Evolutionary conservation across 1,140 invertebrate species (phyloP), one percentile per base, ranked within the genome.

Genomic region (Neelides sp.): DNA sequence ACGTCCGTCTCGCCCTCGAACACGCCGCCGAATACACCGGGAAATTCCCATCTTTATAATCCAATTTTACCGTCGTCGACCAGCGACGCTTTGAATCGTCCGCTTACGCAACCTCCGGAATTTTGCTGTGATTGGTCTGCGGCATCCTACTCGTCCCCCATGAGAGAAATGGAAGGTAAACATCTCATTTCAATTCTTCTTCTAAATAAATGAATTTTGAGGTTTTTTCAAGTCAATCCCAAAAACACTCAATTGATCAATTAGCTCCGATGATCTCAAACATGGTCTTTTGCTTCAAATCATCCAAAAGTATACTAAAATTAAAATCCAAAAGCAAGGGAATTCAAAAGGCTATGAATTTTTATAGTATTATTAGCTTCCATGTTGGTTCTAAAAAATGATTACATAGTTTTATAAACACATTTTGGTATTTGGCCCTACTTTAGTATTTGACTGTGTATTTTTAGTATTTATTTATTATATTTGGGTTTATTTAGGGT

Each of bases 131-230:
- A 63, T 50, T 63, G 61, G 55, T 45, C 47, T 12, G 17, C 58
- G 2, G 24, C 20, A 24, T 51, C 53, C 10, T 61, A 56, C 26
- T 54, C 62, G 3, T 60, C 61, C 15, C 62, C 62, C 5, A 63
- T 64, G 61, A 46, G 59, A 49, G 61, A 62, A 43, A 64, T 64
- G 61, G 61, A 64, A 62, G 62, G 62, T 64, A 55, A 48, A 42
- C 13, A 3, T 8, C 4, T 34, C 17, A 19, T 43, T 20, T 19
- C 8, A 12, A 4, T 3, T 4, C 19, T 27, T 4, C 35, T 40
- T 40, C 10, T n/a, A 5, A 48, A 23, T 35, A 47, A 22, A 34
- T 47, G 17, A 36, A 47, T 8, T 7, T 24, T 48, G 15, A 23
- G 10, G 19, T 40, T 12, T 12, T 40, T 40, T 40, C 10, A 8